Conservation (phyloP, 2,797 vertebrate species). For the Tapera naevia region DNA sequence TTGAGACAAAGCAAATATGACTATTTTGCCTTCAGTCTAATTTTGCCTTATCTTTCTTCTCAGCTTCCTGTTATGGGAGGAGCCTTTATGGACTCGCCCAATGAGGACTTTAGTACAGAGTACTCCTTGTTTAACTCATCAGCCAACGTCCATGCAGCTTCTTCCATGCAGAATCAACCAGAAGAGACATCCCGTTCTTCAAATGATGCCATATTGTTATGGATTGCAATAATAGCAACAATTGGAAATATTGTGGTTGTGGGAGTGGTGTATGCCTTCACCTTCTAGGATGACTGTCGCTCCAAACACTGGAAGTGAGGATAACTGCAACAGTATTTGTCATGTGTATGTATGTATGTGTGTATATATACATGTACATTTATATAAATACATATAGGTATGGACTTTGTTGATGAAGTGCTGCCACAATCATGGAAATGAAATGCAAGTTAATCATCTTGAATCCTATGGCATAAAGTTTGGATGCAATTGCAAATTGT, state of each 20-base stretch:
- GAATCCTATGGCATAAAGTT: not conserved
- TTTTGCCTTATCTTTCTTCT: conserved; percentile 22
- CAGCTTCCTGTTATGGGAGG: conserved; percentile 98
- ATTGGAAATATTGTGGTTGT: conserved; percentile 98
- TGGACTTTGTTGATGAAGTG: conserved; percentile 35
- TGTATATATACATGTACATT: conserved; percentile 61
- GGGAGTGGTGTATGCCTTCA: conserved; percentile 95
- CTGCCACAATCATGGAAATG: conserved; percentile 1
- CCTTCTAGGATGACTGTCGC: conserved; percentile 83
- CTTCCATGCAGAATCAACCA: conserved; percentile 81
- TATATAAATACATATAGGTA: conserved; percentile 55
- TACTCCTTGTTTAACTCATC: conserved; percentile 97
- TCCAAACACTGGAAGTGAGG: not conserved
- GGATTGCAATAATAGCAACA: conserved; percentile 97
- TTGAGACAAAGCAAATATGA: not conserved
- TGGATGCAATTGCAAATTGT: not conserved
- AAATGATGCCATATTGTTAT: conserved; percentile 94
- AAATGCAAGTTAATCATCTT: not conserved
- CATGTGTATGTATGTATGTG: conserved; percentile 33
- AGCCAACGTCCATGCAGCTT: conserved; percentile 87
- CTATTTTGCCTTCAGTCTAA: not conserved
- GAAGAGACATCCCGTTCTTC: conserved; percentile 89
- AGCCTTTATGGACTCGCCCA: conserved; percentile 97
- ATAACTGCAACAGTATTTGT: conserved; percentile 39
- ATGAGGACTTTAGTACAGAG: conserved; percentile 93